Evolutionary conservation across 2,797 vertebrate genomes (phyloP), one percentile per base, ranked within the genome.

Genomic region (Coreius guichenoti): DNA sequence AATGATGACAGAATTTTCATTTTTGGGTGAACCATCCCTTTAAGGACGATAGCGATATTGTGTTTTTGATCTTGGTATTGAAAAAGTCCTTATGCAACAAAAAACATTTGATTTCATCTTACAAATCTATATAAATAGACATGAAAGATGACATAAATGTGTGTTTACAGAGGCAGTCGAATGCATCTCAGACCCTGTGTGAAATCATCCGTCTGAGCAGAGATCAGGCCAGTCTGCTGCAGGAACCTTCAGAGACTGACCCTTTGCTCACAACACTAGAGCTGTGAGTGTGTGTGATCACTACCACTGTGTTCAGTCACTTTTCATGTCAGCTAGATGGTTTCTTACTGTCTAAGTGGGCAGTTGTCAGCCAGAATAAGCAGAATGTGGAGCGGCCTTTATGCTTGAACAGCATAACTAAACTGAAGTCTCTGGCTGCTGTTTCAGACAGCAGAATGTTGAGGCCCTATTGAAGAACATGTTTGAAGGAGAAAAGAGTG

Each of bases 151-250:
- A 17, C 14, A 54, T 84, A 58, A 21, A 68, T 79, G 63, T 47
- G 9, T 74, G 21, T 73, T 61, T 39, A 81, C 93, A 96, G 96
- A 96, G 94, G 94, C 96, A 98, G 94, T 98, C 97, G 51, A 99
- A 99, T 1, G 97, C 97, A 76, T 98, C 98, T 87, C 98, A 99
- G 92, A 97, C 98, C 9, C 95, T 99, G 90, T 98, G 98, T 90
- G 98, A 99, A 92, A 96, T 99, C 90, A 95, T 99, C 86, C 95
- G 98, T 91, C 92, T 99, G 92, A 97, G 97, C 94, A 95, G 97
- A 93, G 98, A 99, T 95, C 98, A 99, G 95, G 95, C 96, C 91
- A 94, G 92, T 93, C 96, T 97, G 89, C 95, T 97, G 89, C 97
- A 96, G 90, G 97, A 98, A 63, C 92, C 92, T 11, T 84, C 94